Conservation (phyloP, 2,113 vertebrate genomes). For the Malurus elegans region DNA sequence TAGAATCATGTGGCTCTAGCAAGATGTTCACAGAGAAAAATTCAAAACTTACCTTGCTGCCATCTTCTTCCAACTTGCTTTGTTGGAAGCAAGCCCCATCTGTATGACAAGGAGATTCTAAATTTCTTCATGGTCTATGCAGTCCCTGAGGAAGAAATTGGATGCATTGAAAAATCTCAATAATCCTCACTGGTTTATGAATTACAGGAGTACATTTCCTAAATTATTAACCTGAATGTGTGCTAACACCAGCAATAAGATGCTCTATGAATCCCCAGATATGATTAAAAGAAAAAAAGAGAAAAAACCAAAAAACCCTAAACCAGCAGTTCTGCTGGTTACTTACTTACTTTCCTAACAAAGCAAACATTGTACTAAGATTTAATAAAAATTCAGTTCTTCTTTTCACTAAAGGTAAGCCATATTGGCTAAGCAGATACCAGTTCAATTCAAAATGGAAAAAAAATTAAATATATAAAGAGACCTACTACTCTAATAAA, state of each 20-base stretch:
- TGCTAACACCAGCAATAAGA: not conserved
- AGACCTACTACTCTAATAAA: not conserved
- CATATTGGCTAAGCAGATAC: not conserved
- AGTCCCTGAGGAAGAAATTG: not conserved
- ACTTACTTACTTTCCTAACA: not conserved
- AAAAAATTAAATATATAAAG: not conserved
- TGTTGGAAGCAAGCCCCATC: not conserved
- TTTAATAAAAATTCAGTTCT: not conserved
- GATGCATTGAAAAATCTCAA: not conserved
- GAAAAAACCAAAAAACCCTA: accelerated
- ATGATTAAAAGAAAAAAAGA: not conserved
- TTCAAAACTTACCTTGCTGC: not conserved
- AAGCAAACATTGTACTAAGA: not conserved
- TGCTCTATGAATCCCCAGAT: not conserved
- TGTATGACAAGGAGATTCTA: not conserved
- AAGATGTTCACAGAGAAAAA: not conserved
- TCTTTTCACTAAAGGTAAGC: not conserved
- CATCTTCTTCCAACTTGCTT: not conserved
- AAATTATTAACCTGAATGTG: not conserved
- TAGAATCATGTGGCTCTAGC: not conserved
- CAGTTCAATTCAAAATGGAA: not conserved
- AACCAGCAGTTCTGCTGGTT: not conserved
- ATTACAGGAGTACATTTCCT: not conserved
- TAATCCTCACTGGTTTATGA: not conserved
- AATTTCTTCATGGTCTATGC: not conserved